phyloP scores from a whole-genome alignment of 2,888 invertebrate species.

The Mimas tiliae region DNA sequence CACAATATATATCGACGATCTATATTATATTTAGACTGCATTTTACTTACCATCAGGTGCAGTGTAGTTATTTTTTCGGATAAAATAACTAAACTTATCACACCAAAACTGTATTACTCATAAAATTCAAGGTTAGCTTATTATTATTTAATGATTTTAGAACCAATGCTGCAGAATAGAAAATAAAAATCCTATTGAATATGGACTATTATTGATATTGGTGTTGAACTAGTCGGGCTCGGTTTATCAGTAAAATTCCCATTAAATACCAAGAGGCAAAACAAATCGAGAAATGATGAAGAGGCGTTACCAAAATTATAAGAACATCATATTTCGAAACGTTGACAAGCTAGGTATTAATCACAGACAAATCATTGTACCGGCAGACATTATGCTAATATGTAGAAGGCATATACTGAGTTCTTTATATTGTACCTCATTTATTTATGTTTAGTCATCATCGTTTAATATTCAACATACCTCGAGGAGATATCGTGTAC shows the following conservation, averaged over 20 bases:
- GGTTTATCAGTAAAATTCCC: slow-evolving; percentile 47
- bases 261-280: slow-evolving; percentile 50
- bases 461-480: slow-evolving; percentile 71
- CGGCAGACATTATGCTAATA: slow-evolving; percentile 60
- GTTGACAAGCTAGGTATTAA: slow-evolving; percentile 70
- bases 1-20: too few relatives aligned
- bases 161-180: too few relatives aligned
- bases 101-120: too few relatives aligned
- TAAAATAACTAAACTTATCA: too few relatives aligned
- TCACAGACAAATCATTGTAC: slow-evolving; percentile 60
- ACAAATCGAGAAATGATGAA: slow-evolving; percentile 58
- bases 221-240: not conserved
- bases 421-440: slow-evolving; percentile 65
- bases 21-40: too few relatives aligned
- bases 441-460: slow-evolving; percentile 77
- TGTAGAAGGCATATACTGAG: slow-evolving; percentile 45
- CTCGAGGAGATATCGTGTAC: slow-evolving; percentile 64
- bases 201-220: too few relatives aligned
- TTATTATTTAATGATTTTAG: too few relatives aligned
- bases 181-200: too few relatives aligned
- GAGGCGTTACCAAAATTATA: slow-evolving; percentile 70
- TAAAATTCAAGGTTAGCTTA: too few relatives aligned
- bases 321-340: slow-evolving; percentile 59
- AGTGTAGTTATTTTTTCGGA: too few relatives aligned
- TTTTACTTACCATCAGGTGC: too few relatives aligned